Conservation (phyloP, 2,888 invertebrate species). For the Dasysyrphus albostriatus region DNA sequence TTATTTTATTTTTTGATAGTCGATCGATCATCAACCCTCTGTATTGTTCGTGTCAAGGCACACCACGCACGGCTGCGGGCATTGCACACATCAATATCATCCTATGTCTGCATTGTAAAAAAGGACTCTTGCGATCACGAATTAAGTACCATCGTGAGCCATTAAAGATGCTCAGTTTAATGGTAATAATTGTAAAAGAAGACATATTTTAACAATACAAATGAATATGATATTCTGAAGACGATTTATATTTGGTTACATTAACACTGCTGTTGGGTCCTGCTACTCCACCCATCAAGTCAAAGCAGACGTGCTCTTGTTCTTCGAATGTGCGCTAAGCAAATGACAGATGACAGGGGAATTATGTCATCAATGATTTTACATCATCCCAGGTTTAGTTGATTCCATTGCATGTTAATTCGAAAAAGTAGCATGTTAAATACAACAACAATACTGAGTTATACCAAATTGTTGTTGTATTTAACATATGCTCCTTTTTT, state of each 20-base stretch:
- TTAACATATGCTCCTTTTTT: too few species aligned
- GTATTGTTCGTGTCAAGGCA: constrained; percentile 68
- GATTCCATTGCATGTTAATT: not conserved
- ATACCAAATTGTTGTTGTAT: too few species aligned
- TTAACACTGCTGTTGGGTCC: not conserved
- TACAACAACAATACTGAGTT: too few species aligned
- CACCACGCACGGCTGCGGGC: constrained; percentile 46
- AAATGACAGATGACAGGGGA: not conserved
- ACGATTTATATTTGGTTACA: not conserved
- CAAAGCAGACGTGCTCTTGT: not conserved
- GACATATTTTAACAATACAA: constrained; percentile 58
- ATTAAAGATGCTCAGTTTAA: constrained; percentile 62
- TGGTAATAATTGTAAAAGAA: constrained; percentile 68
- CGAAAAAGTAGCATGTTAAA: too few species aligned
- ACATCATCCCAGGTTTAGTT: not conserved
- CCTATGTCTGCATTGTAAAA: not conserved
- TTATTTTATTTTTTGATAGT: constrained; percentile 45
- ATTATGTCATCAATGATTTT: constrained; percentile 4
- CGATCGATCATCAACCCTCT: constrained; percentile 73
- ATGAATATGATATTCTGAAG: constrained; percentile 45
- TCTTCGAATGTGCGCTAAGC: not conserved
- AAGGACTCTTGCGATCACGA: constrained; percentile 63
- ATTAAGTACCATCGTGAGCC: constrained; percentile 58
- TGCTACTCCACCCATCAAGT: not conserved
- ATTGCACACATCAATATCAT: not conserved